phyloP scores from a whole-genome alignment of 2,888 invertebrate genomes.

The Holacanthella duospinosa region DNA sequence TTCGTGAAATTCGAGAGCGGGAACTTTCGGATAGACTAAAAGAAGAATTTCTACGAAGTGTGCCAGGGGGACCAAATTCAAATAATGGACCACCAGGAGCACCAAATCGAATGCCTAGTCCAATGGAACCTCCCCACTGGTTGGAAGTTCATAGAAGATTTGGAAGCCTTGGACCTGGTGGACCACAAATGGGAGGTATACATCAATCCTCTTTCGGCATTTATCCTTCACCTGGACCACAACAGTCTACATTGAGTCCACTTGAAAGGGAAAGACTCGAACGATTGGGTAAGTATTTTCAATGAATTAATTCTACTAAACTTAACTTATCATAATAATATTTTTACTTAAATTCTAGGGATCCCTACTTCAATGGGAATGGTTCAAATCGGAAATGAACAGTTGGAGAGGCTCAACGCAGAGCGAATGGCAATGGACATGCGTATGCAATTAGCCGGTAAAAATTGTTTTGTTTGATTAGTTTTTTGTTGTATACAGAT shows the following conservation, averaged over 20 bases:
- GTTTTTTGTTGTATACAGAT: not conserved
- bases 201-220: constrained; percentile 47
- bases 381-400: constrained; percentile 34
- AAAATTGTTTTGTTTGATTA: not conserved
- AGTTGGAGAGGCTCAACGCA: constrained; percentile 45
- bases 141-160: constrained; percentile 77
- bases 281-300: constrained; percentile 56
- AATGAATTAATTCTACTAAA: not conserved
- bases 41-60: constrained; percentile 73
- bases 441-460: constrained; percentile 36
- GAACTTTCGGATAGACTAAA: constrained; percentile 75
- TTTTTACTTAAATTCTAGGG: constrained; percentile 21
- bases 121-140: constrained; percentile 53
- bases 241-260: constrained; percentile 56
- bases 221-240: constrained; percentile 50
- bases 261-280: constrained; percentile 79
- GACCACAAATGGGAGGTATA: constrained; percentile 44
- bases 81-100: constrained; percentile 39
- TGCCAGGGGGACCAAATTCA: constrained; percentile 41
- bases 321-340: not conserved
- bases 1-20: constrained; percentile 60
- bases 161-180: constrained; percentile 42
- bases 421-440: constrained; percentile 73
- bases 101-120: constrained; percentile 47
- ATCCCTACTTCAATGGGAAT: constrained; percentile 38